A percentile compares a stretch with the other conserved stretches of the same genome.
phyloP scores from a whole-genome alignment of 2,113 vertebrate species.

The Jaculus jaculus region DNA sequence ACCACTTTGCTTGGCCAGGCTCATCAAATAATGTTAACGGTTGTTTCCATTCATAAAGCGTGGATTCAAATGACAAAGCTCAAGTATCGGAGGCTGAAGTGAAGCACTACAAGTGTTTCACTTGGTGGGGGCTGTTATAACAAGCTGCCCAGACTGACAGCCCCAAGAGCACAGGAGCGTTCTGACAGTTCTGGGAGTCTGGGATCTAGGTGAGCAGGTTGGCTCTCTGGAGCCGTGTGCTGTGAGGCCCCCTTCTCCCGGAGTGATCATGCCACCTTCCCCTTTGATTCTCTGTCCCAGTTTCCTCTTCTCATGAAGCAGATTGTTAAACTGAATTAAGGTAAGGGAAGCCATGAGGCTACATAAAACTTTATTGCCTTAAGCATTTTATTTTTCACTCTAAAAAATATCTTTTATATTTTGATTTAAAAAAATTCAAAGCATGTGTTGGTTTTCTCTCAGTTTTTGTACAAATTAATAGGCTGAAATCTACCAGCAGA shows the following conservation, averaged over 20 bases:
- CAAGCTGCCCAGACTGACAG: background rate
- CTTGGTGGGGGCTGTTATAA: background rate
- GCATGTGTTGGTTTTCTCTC: background rate
- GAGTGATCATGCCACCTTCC: background rate
- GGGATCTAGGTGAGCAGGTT: background rate
- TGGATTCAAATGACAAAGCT: background rate
- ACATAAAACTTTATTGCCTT: background rate
- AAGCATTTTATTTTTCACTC: slow-evolving; percentile 6
- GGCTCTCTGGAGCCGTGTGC: background rate
- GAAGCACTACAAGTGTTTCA: background rate
- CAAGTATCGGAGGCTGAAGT: background rate
- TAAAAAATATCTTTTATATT: background rate
- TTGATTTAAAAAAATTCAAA: background rate
- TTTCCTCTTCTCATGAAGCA: background rate
- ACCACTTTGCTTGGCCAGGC: background rate
- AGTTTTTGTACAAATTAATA: background rate
- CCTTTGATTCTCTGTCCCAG: background rate
- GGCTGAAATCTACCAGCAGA: background rate
- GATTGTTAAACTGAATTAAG: background rate
- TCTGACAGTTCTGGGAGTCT: background rate
- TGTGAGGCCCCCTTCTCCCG: background rate
- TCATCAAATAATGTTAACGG: background rate
- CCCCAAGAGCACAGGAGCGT: background rate
- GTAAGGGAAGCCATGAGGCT: background rate
- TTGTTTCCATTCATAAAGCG: background rate